phyloP scores from a whole-genome alignment of 2,888 invertebrate species.

The Drosophila neonasuta region DNA sequence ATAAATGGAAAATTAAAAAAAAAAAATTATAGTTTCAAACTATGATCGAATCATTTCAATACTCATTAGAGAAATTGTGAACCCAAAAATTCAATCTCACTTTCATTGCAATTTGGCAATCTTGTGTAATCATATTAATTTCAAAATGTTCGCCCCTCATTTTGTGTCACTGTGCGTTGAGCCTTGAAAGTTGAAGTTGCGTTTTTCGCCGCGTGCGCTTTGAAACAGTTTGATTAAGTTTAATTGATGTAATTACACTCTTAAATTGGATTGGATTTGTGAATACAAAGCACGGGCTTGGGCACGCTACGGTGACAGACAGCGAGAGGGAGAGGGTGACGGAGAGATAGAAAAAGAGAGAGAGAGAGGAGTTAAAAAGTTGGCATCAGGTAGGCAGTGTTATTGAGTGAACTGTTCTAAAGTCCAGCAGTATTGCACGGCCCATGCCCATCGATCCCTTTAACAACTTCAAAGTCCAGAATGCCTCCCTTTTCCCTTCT shows the following conservation, averaged over 20 bases:
- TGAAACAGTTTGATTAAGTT: slow-evolving; percentile 78
- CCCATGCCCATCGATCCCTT: slow-evolving; percentile 62
- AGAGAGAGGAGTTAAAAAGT: background rate
- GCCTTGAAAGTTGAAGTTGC: slow-evolving; percentile 55
- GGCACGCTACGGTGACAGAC: background rate
- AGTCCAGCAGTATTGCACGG: slow-evolving; percentile 30
- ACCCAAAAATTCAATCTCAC: too few species aligned
- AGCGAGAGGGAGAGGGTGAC: background rate
- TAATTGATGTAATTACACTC: slow-evolving; percentile 78
- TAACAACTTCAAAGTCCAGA: slow-evolving; percentile 66
- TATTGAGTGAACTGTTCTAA: slow-evolving; percentile 12
- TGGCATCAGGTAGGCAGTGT: slow-evolving; percentile 1
- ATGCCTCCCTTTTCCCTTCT: background rate
- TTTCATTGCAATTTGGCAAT: too few species aligned
- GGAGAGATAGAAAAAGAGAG: background rate
- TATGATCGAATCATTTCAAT: too few species aligned
- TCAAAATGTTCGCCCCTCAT: too few species aligned
- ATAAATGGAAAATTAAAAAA: too few species aligned
- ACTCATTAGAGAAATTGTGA: too few species aligned
- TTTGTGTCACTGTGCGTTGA: slow-evolving; percentile 37
- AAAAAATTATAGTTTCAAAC: too few species aligned
- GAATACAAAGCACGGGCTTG: slow-evolving; percentile 61
- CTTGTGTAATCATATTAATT: too few species aligned
- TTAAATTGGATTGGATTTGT: slow-evolving; percentile 76
- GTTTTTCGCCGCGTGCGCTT: slow-evolving; percentile 63